Evolutionary conservation across 2,113 vertebrate species (phyloP), one percentile per base, ranked within the genome.

Genomic region (Malurus cyaneus): DNA sequence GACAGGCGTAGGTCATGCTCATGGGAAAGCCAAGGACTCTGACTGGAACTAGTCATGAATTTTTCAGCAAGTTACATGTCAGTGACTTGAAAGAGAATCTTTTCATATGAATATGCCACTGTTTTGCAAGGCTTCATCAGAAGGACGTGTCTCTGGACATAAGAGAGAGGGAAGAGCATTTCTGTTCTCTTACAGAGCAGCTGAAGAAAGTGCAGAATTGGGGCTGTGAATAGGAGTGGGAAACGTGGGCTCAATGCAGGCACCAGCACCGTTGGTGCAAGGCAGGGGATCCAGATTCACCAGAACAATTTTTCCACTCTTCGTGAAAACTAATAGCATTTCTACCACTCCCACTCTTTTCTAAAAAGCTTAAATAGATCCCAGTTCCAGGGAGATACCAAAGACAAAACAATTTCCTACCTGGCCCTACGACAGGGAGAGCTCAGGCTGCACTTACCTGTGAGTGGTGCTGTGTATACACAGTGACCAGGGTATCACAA

Each of bases 21-120:
- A 54, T 32, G 67, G 56, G 70, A 88, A 17, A 83, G 56, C 34
- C 67, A 61, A 62, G 64, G 80, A 78, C 88, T 88, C 72, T 7
- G 24, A 54, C 56, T 74, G n/a, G 12, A 80, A 54, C 29, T n/a
- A 34, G 42, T 46, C 83, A 88, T 88, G 31, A 92, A 93, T 91
- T 96, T 94, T 96, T 95, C 76, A 93, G 52, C 80, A 71, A 66
- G 34, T 64, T 83, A 59, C 64, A 78, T 24, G 52, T 66, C 79
- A 88, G 46, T 12, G 42, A 59, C 79, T 77, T 78, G 72, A 70
- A 78, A 73, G 14, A 80, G 34, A 83, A 78, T 44, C 21, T 93
- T 77, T 93, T 59, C 60, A 46, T 5, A 19, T 64, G 72, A 94
- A 88, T 65, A 44, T 9, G 39, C 14, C 19, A 49, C 76, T 78